Conservation (phyloP, 2,888 invertebrate species). For the Drosophila neotestacea region DNA sequence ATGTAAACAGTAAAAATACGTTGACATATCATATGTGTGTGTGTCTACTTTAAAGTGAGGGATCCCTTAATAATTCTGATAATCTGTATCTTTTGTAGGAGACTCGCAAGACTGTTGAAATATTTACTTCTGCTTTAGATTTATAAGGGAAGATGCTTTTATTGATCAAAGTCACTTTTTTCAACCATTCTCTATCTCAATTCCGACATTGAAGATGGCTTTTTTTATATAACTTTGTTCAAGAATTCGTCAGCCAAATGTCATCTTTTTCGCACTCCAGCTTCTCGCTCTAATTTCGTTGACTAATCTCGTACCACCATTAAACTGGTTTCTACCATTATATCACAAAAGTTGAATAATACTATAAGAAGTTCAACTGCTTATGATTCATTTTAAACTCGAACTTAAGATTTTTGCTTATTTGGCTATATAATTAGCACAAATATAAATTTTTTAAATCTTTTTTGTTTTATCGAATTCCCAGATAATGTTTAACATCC, state of each 20-base stretch:
- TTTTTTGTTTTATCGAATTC: not conserved
- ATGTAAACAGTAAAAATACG: not conserved
- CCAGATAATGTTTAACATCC: not conserved
- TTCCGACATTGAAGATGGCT: too few relatives aligned
- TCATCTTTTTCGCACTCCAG: not conserved
- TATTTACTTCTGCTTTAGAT: not conserved
- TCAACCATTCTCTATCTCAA: not conserved
- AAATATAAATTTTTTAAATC: too few relatives aligned
- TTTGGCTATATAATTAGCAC: not conserved
- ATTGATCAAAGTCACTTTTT: not conserved
- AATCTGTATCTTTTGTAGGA: not conserved
- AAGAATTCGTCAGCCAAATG: not conserved
- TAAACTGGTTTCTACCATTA: not conserved
- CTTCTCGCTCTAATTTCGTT: not conserved
- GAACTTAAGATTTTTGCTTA: not conserved
- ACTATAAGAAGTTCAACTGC: not conserved
- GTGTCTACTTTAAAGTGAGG: not conserved
- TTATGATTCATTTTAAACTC: slow-evolving; percentile 3
- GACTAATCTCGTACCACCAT: not conserved
- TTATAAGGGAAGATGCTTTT: not conserved
- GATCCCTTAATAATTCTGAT: not conserved
- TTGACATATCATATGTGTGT: not conserved
- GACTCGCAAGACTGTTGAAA: not conserved
- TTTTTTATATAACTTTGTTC: not conserved
- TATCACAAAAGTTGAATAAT: not conserved